Evolutionary conservation across 1,140 invertebrate species (phyloP).

Genomic region (Scaptomyza graminum): DNA sequence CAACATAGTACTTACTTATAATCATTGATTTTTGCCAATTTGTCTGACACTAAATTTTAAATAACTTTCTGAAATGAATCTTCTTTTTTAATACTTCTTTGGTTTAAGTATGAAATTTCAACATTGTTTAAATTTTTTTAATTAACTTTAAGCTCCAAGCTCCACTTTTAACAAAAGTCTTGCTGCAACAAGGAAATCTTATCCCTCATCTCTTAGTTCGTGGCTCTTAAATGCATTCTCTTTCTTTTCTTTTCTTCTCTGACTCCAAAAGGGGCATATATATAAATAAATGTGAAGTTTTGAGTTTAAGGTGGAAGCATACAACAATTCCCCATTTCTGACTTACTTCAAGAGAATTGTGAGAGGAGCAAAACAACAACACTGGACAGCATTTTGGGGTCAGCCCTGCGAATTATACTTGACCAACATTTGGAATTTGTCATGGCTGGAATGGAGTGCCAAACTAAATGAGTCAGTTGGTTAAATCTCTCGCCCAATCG

Average conservation of each 20-base stretch:
- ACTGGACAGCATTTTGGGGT: constrained; percentile 6
- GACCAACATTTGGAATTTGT: constrained; percentile 59
- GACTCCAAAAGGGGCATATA: not conserved
- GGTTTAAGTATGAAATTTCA: too few species aligned
- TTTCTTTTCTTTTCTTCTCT: not conserved
- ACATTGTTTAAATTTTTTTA: too few species aligned
- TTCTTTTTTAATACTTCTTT: too few species aligned
- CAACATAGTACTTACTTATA: too few species aligned
- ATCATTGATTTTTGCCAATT: too few species aligned
- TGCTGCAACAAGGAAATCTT: not conserved
- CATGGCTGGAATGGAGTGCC: constrained; percentile 46
- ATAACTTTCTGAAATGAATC: too few species aligned
- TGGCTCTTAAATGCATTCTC: not conserved
- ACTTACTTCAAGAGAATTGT: constrained; percentile 6
- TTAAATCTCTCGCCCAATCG: constrained; percentile 1
- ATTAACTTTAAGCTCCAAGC: too few species aligned
- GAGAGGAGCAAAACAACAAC: not conserved
- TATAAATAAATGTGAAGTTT: constrained; percentile 6
- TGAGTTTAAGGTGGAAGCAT: constrained; percentile 24
- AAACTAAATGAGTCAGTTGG: constrained; percentile 54
- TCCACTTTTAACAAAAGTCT: too few species aligned
- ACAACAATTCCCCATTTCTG: constrained; percentile 6
- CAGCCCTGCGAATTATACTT: constrained; percentile 14
- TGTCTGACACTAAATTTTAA: too few species aligned
- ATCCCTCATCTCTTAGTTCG: not conserved